Evolutionary conservation across 1,140 invertebrate genomes (phyloP), one percentile per base, ranked within the genome.

Genomic region (Papilio dardanus): DNA sequence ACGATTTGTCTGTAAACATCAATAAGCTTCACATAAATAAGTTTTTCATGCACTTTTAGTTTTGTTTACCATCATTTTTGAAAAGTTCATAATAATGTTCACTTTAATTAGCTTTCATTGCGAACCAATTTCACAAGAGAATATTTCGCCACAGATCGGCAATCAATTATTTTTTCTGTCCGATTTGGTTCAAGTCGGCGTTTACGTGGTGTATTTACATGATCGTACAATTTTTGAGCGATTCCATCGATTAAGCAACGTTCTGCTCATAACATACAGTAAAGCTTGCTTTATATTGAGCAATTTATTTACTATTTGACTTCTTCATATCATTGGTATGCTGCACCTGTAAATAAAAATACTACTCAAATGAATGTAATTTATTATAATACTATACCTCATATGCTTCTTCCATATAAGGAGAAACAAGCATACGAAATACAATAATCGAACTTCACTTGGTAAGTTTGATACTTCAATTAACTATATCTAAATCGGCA

Each of bases 311-410:
- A 58, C 71, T 73, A 5, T 73, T 8, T 35, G 71, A 73, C 4
- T 69, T 71, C 73, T 82, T 78, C 76, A 80, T 76, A 3, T 88
- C 82, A 86, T 66, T 77, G 75, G 31, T 80, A 79, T 31, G 82
- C 83, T 73, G 85, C 83, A 79, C 82, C 87, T 88, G 84, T 24
- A 82, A 67, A 66, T 16, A 19, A 33, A 21, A 35, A 8, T 35
- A 67, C 3, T 14, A 67, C 1, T 67, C 10, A 69, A 10, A 12
- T 68, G 0, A 24, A 28, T 35, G 1, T 2, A 21, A 37, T 37
- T 37, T 28, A 12, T 6, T 28, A 6, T 14, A 35, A 69, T 24
- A 40, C 14, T 62, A n/a, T n/a, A n/a, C n/a, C n/a, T n/a, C n/a
- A n/a, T n/a, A n/a, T n/a, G n/a, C n/a, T n/a, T n/a, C n/a, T n/a